Percentiles rank a stretch among this genome's conserved stretches.
Conservation (phyloP, 53 echinoderm and acorn worm species). For the Hippasteria phrygiana region DNA sequence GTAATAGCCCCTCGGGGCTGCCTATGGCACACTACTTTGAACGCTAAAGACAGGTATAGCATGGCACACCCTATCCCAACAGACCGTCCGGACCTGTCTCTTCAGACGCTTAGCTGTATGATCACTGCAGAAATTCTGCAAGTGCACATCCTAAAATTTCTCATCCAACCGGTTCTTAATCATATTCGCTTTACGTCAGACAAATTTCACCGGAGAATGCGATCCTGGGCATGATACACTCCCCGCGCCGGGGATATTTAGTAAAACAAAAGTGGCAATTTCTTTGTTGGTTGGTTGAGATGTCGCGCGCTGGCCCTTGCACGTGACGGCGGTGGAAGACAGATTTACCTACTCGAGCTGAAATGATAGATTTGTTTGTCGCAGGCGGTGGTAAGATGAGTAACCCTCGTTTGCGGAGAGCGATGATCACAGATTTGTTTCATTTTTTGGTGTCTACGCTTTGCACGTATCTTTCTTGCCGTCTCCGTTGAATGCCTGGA, state of each 20-base stretch:
- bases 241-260: conserved; percentile 34
- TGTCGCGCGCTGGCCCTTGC: background rate
- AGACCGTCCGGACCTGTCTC: conserved; percentile 35
- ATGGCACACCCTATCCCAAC: conserved; percentile 59
- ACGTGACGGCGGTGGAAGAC: conserved; percentile 59
- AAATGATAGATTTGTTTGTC: conserved; percentile 78
- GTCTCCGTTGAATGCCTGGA: conserved; percentile 24
- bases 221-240: conserved; percentile 58
- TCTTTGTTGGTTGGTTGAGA: conserved; percentile 52
- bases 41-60: conserved; percentile 60
- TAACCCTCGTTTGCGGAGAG: conserved; percentile 51
- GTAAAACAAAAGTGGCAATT: conserved; percentile 62
- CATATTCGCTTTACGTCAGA: conserved; percentile 66
- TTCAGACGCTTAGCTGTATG: conserved; percentile 42
- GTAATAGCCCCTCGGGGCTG: conserved; percentile 54
- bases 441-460: conserved; percentile 61
- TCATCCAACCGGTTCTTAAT: conserved; percentile 61
- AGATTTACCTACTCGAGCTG: conserved; percentile 69
- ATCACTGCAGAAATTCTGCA: conserved; percentile 64
- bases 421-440: conserved; percentile 64
- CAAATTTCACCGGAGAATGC: conserved; percentile 56
- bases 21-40: conserved; percentile 41
- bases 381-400: conserved; percentile 62
- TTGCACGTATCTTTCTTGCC: conserved; percentile 37
- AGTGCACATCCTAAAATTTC: conserved; percentile 66